Percentiles rank a stretch among this genome's conserved stretches.
These are phyloP conservation scores for Nycticebus coucang DNA, from an alignment of 2,113 vertebrate species.

Conservation along the genomic window DNA sequence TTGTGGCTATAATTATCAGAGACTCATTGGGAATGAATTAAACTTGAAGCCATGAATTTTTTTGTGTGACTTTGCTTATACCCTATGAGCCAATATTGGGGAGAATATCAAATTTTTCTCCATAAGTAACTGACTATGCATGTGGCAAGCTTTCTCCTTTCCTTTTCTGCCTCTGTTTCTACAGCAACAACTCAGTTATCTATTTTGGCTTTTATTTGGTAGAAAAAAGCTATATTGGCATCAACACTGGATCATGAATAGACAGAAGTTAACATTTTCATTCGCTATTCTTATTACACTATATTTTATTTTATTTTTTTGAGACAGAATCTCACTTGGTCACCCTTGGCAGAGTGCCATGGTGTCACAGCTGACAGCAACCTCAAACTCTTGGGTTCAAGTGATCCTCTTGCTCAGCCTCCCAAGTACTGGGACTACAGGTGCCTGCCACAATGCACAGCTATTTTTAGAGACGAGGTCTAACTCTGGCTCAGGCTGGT, in stretches of 20 bases:
- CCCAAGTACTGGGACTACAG: too few species aligned
- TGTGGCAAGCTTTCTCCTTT: not conserved
- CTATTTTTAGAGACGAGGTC: too few species aligned
- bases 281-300: not conserved
- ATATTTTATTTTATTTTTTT: too few species aligned
- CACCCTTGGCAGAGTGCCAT: too few species aligned
- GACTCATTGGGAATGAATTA: slow-evolving; percentile 37
- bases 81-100: not conserved
- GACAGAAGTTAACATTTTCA: not conserved
- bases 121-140: not conserved
- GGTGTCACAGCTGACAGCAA: too few species aligned
- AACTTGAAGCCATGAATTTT: slow-evolving; percentile 6
- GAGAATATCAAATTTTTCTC: not conserved
- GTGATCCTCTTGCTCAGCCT: too few species aligned
- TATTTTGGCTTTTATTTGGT: not conserved
- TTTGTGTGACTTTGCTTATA: not conserved
- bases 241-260: not conserved
- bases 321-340: too few species aligned
- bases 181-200: not conserved
- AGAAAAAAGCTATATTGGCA: not conserved
- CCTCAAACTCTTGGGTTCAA: too few species aligned
- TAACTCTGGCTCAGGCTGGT: too few species aligned
- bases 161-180: not conserved
- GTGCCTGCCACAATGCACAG: too few species aligned
- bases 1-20: not conserved